phyloP scores from a whole-genome alignment of 2,113 vertebrate genomes.

The Gavia stellata region DNA sequence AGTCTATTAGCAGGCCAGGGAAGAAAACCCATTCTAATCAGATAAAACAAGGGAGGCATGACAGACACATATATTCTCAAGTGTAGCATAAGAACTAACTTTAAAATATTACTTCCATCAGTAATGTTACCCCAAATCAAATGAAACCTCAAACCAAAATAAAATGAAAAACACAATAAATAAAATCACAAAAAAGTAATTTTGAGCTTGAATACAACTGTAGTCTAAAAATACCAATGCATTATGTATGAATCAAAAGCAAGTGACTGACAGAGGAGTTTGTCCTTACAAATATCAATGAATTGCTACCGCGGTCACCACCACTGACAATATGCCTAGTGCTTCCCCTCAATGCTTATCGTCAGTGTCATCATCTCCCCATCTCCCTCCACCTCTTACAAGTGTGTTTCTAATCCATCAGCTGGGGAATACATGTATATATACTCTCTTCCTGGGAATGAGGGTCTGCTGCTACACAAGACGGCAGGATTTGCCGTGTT shows the following conservation, averaged over 20 bases:
- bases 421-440: fast-evolving
- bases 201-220: background rate
- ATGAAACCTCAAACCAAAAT: background rate
- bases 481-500: fast-evolving
- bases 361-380: background rate
- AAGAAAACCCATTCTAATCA: background rate
- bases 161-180: background rate
- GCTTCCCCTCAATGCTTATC: background rate
- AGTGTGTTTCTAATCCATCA: background rate
- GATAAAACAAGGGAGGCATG: background rate
- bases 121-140: background rate
- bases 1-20: background rate
- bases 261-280: background rate
- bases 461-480: background rate
- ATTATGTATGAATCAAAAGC: background rate
- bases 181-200: background rate
- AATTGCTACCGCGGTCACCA: background rate
- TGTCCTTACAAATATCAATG: background rate
- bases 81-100: background rate
- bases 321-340: background rate
- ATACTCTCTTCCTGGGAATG: background rate
- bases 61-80: background rate
- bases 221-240: background rate
- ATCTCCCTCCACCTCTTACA: background rate
- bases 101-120: background rate